phyloP scores from a whole-genome alignment of 2,888 invertebrate species.

The Bellardia bayeri region DNA sequence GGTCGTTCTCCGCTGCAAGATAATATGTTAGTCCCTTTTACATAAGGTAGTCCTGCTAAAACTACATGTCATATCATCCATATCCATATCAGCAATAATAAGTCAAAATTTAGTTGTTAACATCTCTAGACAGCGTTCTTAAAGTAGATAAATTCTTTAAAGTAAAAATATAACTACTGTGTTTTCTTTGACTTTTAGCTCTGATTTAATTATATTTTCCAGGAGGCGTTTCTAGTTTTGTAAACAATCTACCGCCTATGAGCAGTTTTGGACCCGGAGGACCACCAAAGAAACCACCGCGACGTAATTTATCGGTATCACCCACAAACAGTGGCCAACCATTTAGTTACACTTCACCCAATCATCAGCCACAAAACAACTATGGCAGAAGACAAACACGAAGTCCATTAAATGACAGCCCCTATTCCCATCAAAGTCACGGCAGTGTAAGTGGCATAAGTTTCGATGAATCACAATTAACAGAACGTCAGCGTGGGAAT shows the following conservation, averaged over 20 bases:
- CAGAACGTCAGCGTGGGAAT: constrained; percentile 77
- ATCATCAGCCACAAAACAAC: constrained; percentile 76
- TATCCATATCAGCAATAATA: too few relatives aligned
- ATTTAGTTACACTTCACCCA: constrained; percentile 79
- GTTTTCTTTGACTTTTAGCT: not conserved
- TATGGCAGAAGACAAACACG: constrained; percentile 69
- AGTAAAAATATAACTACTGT: too few relatives aligned
- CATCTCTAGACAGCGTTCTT: too few relatives aligned
- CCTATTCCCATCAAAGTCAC: constrained; percentile 80
- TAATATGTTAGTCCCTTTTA: too few relatives aligned
- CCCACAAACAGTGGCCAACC: constrained; percentile 88
- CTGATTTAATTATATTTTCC: not conserved
- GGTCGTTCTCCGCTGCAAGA: too few relatives aligned
- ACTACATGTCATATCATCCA: too few relatives aligned
- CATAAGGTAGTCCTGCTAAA: too few relatives aligned
- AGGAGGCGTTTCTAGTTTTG: constrained; percentile 76
- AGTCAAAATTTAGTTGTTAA: too few relatives aligned
- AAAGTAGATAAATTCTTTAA: too few relatives aligned
- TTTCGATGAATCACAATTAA: constrained; percentile 77
- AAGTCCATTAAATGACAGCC: constrained; percentile 78
- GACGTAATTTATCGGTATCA: constrained; percentile 93
- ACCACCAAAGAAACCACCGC: constrained; percentile 95
- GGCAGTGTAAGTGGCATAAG: constrained; percentile 79
- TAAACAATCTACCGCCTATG: constrained; percentile 75
- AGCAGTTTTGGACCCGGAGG: constrained; percentile 85